phyloP scores from a whole-genome alignment of 2,888 invertebrate species.

The Lordiphosa andalusiaca region DNA sequence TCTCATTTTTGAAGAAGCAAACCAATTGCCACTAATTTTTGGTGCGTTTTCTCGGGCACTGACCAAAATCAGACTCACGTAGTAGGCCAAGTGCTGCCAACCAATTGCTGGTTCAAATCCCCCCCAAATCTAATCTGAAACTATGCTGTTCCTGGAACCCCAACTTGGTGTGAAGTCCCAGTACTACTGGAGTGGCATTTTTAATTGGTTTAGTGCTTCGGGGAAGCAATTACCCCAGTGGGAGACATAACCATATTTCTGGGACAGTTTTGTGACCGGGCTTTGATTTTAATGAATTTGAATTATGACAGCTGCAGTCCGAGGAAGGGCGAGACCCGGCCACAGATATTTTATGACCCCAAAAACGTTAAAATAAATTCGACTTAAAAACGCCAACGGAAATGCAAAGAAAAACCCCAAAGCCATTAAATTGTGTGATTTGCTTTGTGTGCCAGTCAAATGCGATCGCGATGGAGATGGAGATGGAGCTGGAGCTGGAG shows the following conservation, averaged over 20 bases:
- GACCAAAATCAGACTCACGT: conserved; percentile 18
- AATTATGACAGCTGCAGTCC: conserved; percentile 65
- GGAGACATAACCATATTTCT: conserved; percentile 26
- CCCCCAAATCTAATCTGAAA: conserved; percentile 34
- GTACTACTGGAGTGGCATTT: conserved; percentile 64
- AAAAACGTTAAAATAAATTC: conserved; percentile 66
- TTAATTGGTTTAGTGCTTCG: conserved; percentile 56
- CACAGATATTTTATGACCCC: conserved; percentile 62
- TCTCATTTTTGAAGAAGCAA: conserved; percentile 46
- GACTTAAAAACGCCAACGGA: conserved; percentile 61
- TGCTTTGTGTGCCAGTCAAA: conserved; percentile 69
- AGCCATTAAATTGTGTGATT: conserved; percentile 70
- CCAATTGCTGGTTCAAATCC: conserved; percentile 66
- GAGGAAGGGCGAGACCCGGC: conserved; percentile 21
- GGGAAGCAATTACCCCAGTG: conserved; percentile 52
- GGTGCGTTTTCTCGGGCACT: conserved; percentile 61
- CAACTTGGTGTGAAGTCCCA: conserved; percentile 26
- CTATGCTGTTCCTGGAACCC: conserved; percentile 9
- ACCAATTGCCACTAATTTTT: conserved; percentile 68
- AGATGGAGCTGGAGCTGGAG: conserved; percentile 2
- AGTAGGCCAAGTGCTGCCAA: too few species aligned
- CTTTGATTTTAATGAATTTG: conserved; percentile 64
- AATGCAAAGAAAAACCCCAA: conserved; percentile 48
- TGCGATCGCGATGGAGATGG: conserved; percentile 37
- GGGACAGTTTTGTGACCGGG: conserved; percentile 46